Evolutionary conservation across 2,113 vertebrate genomes (phyloP).

Genomic region (Poicephalus gulielmi): DNA sequence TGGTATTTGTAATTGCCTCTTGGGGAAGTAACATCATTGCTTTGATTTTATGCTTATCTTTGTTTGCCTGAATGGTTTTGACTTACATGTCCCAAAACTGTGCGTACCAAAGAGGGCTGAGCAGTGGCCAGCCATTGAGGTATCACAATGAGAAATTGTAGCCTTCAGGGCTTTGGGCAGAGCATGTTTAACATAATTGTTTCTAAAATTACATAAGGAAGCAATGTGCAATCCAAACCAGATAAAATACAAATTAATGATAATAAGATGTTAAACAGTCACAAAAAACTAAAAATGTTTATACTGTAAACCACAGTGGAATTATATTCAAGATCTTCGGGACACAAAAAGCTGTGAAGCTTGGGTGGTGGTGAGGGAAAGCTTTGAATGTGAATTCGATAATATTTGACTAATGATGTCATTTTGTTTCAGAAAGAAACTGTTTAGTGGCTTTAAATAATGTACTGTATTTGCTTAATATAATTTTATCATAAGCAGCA

Average conservation of each 20-base stretch:
- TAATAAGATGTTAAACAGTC: background rate
- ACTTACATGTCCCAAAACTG: background rate
- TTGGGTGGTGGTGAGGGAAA: background rate
- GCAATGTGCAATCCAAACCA: background rate
- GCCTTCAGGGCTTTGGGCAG: background rate
- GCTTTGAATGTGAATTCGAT: background rate
- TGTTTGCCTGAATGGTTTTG: background rate
- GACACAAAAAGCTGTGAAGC: background rate
- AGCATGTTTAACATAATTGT: background rate
- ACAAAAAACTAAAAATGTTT: background rate
- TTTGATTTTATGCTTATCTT: background rate
- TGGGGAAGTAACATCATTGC: background rate
- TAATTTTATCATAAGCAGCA: background rate
- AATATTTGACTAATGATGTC: background rate
- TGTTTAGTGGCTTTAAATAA: slow-evolving; percentile 11
- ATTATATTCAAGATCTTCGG: background rate
- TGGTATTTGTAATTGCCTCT: background rate
- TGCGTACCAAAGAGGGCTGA: background rate
- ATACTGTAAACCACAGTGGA: background rate
- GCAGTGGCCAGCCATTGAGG: rapidly evolving
- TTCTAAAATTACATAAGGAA: background rate
- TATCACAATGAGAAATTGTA: background rate
- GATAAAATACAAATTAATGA: background rate
- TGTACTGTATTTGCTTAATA: background rate
- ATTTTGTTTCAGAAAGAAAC: background rate